Conservation (phyloP, 2,888 invertebrate genomes). For the Ochlodes sylvanus region DNA sequence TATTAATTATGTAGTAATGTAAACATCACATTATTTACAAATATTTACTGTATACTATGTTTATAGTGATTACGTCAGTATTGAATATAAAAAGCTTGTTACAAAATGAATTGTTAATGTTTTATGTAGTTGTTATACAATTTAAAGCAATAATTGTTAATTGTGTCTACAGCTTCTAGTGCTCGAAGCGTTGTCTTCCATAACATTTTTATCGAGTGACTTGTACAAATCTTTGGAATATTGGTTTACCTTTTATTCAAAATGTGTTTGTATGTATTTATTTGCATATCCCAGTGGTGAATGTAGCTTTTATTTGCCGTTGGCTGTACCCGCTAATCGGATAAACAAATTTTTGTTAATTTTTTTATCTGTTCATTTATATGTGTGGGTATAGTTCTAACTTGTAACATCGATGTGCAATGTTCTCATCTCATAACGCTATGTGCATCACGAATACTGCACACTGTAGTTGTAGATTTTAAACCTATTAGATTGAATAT, state of each 20-base stretch:
- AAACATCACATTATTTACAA: slow-evolving; percentile 36
- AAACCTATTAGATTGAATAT: slow-evolving; percentile 73
- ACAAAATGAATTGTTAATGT: slow-evolving; percentile 42
- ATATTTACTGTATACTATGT: slow-evolving; percentile 33
- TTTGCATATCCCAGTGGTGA: slow-evolving; percentile 40
- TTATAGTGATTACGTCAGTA: slow-evolving; percentile 44
- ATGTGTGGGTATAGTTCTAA: slow-evolving; percentile 8
- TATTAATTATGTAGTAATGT: not conserved
- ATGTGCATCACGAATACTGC: slow-evolving; percentile 45
- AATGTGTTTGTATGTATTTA: slow-evolving; percentile 43
- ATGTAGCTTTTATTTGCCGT: slow-evolving; percentile 10
- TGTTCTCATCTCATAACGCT: slow-evolving; percentile 7
- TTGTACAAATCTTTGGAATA: slow-evolving; percentile 65
- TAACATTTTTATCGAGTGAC: slow-evolving; percentile 53
- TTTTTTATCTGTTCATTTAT: not conserved
- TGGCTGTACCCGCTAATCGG: slow-evolving; percentile 7
- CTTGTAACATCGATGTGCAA: slow-evolving; percentile 8
- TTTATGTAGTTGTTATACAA: slow-evolving; percentile 48
- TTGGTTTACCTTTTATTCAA: slow-evolving; percentile 58
- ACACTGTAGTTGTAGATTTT: slow-evolving; percentile 60
- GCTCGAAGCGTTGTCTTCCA: slow-evolving; percentile 70
- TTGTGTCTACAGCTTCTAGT: slow-evolving; percentile 45
- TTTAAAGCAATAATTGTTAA: slow-evolving; percentile 46
- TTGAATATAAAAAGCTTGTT: slow-evolving; percentile 45
- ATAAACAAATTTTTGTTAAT: not conserved